Conservation (phyloP, 2,888 invertebrate genomes). For the Ephialtes manifestator region DNA sequence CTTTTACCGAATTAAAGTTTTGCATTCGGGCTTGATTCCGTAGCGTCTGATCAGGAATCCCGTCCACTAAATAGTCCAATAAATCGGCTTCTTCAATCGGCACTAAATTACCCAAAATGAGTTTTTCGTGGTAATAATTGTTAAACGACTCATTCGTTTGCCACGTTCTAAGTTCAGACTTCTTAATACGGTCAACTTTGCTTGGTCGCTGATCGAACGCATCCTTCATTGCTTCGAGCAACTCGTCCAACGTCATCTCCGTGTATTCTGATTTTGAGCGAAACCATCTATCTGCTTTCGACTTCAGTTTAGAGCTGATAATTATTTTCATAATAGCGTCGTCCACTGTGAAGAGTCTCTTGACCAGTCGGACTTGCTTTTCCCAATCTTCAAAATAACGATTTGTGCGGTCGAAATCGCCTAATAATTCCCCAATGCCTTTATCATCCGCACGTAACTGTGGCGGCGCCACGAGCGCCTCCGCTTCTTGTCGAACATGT, state of each 20-base stretch:
- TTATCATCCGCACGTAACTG: background rate
- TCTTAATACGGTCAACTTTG: constrained; percentile 53
- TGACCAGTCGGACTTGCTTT: constrained; percentile 56
- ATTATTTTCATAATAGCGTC: constrained; percentile 61
- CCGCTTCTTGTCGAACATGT: no score
- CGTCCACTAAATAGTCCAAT: constrained; percentile 62
- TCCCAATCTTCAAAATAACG: constrained; percentile 63
- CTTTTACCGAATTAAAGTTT: constrained; percentile 56
- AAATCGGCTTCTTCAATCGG: no score
- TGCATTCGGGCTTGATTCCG: constrained; percentile 54
- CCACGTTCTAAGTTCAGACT: constrained; percentile 69
- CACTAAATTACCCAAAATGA: constrained; percentile 63
- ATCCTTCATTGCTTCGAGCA: constrained; percentile 63
- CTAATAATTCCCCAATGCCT: constrained; percentile 44
- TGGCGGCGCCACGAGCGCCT: background rate
- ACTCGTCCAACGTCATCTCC: constrained; percentile 38
- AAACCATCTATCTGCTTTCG: constrained; percentile 67
- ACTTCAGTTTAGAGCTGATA: constrained; percentile 63
- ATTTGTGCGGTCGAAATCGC: constrained; percentile 60
- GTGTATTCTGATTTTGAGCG: constrained; percentile 68
- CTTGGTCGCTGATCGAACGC: constrained; percentile 68
- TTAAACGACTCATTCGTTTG: constrained; percentile 62
- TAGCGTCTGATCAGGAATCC: constrained; percentile 50
- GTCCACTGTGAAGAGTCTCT: constrained; percentile 52
- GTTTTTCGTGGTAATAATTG: constrained; percentile 64